Percentiles rank a stretch among this genome's conserved stretches.
These are phyloP conservation scores for Girardinichthys multiradiatus DNA, from an alignment of 2,113 vertebrate genomes.

Conservation along the genomic window DNA sequence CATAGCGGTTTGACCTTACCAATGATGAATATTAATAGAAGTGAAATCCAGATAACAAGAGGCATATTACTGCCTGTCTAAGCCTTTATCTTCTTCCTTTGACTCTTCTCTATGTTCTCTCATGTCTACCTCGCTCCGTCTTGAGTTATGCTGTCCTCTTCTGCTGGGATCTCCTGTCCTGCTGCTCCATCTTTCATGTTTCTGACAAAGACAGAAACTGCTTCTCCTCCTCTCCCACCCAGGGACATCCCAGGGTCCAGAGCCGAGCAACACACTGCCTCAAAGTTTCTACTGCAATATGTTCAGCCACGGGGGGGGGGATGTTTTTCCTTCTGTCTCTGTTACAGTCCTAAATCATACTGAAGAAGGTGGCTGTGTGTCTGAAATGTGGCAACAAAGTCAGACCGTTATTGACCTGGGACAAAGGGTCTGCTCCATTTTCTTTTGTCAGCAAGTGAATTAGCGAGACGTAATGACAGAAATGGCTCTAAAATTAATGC, in stretches of 20 bases:
- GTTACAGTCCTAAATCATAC: conserved; percentile 1
- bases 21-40: neutral
- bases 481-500: too few relatives aligned
- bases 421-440: neutral
- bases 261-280: neutral
- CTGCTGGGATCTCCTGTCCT: conserved; percentile 53
- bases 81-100: conserved; percentile 27
- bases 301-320: neutral
- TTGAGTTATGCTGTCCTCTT: conserved; percentile 28
- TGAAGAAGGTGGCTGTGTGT: neutral
- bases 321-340: neutral
- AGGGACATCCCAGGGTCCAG: conserved; percentile 24
- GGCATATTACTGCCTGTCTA: neutral
- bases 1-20: neutral
- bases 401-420: neutral
- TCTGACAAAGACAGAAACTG: conserved; percentile 48
- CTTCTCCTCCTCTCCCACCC: conserved; percentile 45
- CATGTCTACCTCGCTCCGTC: conserved; percentile 47
- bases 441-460: neutral
- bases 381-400: neutral
- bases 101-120: conserved; percentile 14
- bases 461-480: too few relatives aligned
- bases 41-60: conserved; percentile 9
- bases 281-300: neutral
- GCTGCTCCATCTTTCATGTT: conserved; percentile 52